A percentile compares a stretch with the other conserved stretches of the same genome.
Evolutionary conservation across 2,113 vertebrate species (phyloP).

Genomic region (Sylvia atricapilla): DNA sequence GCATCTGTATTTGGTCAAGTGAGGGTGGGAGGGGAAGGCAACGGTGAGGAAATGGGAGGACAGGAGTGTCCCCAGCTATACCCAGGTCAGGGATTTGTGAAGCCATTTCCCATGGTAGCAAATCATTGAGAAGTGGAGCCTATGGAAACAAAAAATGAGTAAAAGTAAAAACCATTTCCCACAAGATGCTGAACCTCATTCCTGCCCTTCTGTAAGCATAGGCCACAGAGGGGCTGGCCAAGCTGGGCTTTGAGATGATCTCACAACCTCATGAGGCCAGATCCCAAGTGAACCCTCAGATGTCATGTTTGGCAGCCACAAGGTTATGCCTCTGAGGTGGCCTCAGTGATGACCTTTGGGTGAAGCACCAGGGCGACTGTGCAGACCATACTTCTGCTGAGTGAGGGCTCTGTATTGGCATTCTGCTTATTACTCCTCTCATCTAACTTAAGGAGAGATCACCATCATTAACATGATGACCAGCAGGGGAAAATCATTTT

Average conservation of each 20-base stretch:
- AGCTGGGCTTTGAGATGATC: neutral
- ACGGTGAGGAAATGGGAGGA: neutral
- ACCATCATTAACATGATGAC: neutral
- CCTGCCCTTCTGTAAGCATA: neutral
- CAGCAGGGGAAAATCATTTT: neutral
- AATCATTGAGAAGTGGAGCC: neutral
- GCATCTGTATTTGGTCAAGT: neutral
- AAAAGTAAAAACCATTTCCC: neutral
- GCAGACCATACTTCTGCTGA: neutral
- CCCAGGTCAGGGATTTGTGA: neutral
- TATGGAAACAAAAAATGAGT: neutral
- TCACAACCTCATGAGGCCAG: neutral
- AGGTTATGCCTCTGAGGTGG: neutral
- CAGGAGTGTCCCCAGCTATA: neutral
- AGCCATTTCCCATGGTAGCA: neutral
- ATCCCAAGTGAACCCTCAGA: neutral
- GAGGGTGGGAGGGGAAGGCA: neutral
- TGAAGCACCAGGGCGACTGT: neutral
- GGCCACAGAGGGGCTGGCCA: neutral
- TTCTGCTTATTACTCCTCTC: neutral
- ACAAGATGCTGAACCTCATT: neutral
- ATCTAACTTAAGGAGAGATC: neutral
- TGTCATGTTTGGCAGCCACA: neutral
- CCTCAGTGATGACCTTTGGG: neutral
- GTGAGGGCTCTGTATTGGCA: neutral